These are phyloP conservation scores for Macrophya annulata DNA, from an alignment of 2,888 invertebrate genomes.

Conservation along the genomic window DNA sequence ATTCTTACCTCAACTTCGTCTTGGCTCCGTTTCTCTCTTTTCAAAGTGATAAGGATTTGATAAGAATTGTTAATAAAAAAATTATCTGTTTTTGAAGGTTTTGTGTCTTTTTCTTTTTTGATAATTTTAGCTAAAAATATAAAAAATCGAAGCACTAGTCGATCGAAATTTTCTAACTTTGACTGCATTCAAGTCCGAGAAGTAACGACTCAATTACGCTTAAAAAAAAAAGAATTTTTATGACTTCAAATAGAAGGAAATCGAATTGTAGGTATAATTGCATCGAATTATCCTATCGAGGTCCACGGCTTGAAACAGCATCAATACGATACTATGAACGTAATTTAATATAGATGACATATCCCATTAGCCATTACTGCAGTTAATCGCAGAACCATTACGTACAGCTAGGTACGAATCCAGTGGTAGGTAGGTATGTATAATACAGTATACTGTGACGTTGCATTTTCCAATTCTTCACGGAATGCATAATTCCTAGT, in stretches of 20 bases:
- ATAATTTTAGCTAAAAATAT: too few relatives aligned
- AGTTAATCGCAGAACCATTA: background rate
- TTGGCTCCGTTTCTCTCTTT: background rate
- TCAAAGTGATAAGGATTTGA: too few relatives aligned
- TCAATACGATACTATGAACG: background rate
- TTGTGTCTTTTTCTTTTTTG: too few relatives aligned
- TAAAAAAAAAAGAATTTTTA: background rate
- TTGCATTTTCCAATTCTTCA: too few relatives aligned
- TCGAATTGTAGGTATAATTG: background rate
- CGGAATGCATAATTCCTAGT: too few relatives aligned
- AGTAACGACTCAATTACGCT: too few relatives aligned
- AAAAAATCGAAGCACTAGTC: too few relatives aligned
- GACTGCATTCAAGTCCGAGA: too few relatives aligned
- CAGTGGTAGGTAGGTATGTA: too few relatives aligned
- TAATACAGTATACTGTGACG: too few relatives aligned
- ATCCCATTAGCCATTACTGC: constrained; percentile 12
- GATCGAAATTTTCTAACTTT: too few relatives aligned
- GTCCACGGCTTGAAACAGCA: background rate
- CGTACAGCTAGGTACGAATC: background rate
- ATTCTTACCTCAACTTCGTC: background rate
- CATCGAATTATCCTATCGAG: background rate
- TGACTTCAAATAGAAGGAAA: background rate
- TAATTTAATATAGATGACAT: constrained; percentile 18
- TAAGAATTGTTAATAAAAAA: too few relatives aligned
- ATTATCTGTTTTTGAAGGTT: background rate